phyloP scores from a whole-genome alignment of 2,888 invertebrate genomes.

The Athalia cordata region DNA sequence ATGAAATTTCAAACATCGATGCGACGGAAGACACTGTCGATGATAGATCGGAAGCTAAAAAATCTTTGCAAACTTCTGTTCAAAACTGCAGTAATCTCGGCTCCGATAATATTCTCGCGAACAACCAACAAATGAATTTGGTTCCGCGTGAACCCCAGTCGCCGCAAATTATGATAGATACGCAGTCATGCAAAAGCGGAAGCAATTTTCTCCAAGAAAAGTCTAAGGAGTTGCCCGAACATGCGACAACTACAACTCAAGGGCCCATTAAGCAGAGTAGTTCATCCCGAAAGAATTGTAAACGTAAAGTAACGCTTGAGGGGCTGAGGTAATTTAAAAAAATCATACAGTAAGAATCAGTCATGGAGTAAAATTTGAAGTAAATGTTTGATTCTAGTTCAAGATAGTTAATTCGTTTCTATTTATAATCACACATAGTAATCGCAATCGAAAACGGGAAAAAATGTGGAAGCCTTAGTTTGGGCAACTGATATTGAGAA shows the following conservation, averaged over 20 bases:
- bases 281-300: slow-evolving; percentile 20
- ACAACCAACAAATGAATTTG: background rate
- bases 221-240: background rate
- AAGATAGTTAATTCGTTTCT: background rate
- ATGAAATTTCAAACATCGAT: background rate
- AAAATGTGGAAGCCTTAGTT: slow-evolving; percentile 27
- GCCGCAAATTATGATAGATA: background rate
- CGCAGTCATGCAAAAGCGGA: background rate
- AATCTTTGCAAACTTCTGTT: background rate
- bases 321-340: slow-evolving; percentile 7
- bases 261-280: background rate
- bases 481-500: background rate
- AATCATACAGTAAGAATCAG: background rate
- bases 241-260: background rate
- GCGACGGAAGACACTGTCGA: background rate
- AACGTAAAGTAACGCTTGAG: slow-evolving; percentile 18
- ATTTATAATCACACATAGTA: background rate
- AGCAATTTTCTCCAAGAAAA: background rate
- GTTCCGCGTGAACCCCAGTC: background rate
- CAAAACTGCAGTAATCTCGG: background rate
- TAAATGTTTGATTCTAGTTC: background rate
- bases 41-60: background rate
- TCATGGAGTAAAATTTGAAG: too few relatives aligned
- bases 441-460: slow-evolving; percentile 28
- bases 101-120: background rate